Evolutionary conservation across 2,797 vertebrate species (phyloP).

Genomic region (Podargus strigoides): DNA sequence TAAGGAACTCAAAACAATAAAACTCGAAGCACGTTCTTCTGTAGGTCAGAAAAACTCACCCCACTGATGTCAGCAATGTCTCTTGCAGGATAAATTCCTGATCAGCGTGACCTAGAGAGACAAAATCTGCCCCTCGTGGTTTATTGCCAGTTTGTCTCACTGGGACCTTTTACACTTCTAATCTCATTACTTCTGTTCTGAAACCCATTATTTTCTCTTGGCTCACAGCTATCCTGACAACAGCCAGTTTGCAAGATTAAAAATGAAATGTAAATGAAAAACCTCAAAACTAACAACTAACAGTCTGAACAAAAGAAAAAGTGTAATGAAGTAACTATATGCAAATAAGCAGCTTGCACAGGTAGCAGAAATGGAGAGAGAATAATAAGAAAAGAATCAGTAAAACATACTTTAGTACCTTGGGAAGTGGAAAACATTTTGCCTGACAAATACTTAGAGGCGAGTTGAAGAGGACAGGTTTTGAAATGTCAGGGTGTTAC

Average conservation of each 20-base stretch:
- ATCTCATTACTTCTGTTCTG: background rate
- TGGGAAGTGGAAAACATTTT: background rate
- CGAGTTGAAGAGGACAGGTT: background rate
- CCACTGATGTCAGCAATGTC: background rate
- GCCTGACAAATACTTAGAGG: background rate
- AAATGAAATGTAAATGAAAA: background rate
- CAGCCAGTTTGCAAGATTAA: background rate
- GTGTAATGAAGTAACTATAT: background rate
- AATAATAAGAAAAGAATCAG: background rate
- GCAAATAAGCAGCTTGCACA: background rate
- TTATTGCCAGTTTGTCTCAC: background rate
- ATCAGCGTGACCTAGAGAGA: background rate
- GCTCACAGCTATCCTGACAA: background rate
- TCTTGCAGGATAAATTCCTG: background rate
- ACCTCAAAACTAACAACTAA: background rate
- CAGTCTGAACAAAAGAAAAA: background rate
- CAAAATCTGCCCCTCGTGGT: background rate
- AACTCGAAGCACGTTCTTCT: background rate
- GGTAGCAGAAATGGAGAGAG: background rate
- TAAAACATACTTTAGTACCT: background rate
- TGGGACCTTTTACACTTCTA: background rate
- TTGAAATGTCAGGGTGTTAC: background rate
- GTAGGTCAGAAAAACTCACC: background rate
- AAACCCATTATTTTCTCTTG: background rate
- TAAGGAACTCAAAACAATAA: background rate